Percentiles rank a stretch among this genome's conserved stretches.
Conservation (phyloP, 2,113 vertebrate species). For the Sylvietta virens region DNA sequence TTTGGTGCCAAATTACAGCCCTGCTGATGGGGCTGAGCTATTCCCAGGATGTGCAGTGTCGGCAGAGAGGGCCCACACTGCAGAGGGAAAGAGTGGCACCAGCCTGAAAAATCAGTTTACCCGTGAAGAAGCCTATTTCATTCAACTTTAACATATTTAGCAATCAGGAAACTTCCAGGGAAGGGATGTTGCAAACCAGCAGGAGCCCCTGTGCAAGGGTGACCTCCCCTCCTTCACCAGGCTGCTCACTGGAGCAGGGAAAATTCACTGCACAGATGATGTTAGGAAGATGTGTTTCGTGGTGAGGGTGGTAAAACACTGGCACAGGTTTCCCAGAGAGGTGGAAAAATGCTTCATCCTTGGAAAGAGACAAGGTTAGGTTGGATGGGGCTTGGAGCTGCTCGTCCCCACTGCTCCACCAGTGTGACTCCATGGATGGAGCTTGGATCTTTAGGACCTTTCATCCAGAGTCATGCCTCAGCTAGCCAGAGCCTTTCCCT, state of each 20-base stretch:
- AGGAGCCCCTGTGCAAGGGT: not conserved
- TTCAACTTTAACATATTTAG: not conserved
- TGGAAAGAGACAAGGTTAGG: too few species aligned
- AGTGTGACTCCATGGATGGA: not conserved
- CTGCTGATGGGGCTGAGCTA: not conserved
- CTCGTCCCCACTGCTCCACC: not conserved
- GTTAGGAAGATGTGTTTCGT: not conserved
- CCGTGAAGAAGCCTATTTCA: not conserved
- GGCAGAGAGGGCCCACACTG: not conserved
- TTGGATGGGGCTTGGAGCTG: not conserved
- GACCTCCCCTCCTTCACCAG: not conserved
- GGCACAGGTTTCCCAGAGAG: not conserved
- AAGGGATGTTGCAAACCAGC: not conserved
- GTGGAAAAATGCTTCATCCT: too few species aligned
- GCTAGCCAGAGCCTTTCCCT: not conserved
- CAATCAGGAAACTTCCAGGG: not conserved
- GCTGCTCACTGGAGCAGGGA: fast-evolving
- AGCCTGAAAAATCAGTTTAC: not conserved
- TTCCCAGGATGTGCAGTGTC: not conserved
- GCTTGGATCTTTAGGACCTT: not conserved
- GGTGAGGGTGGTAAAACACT: not conserved
- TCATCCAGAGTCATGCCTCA: not conserved
- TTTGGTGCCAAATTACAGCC: conserved; percentile 14
- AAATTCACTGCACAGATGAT: fast-evolving
- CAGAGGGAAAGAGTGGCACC: not conserved